Evolutionary conservation across 2,113 vertebrate species (phyloP).

Genomic region (Tursiops truncatus): DNA sequence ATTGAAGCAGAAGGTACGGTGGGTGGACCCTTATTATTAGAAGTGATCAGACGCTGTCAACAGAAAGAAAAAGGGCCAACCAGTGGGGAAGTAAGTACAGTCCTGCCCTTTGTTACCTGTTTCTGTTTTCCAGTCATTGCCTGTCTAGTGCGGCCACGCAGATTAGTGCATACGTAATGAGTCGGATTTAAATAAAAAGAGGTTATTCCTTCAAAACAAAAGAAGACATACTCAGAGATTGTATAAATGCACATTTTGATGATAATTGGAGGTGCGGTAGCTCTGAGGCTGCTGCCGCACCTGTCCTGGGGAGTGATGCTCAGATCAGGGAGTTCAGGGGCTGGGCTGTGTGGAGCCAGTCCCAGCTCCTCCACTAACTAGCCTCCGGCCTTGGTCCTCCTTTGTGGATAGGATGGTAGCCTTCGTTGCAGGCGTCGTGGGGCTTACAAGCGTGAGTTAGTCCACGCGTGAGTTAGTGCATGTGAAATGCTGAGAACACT

Average conservation of each 20-base stretch:
- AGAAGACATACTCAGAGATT: not conserved
- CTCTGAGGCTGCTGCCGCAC: not conserved
- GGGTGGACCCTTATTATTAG: slow-evolving; percentile 89
- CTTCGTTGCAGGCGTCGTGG: accelerated
- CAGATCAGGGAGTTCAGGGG: not conserved
- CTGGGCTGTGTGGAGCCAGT: not conserved
- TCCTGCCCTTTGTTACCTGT: not conserved
- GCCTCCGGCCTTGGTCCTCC: too few relatives aligned
- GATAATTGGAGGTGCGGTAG: not conserved
- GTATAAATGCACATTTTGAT: not conserved
- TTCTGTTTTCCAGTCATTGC: not conserved
- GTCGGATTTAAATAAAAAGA: not conserved
- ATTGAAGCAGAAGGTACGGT: slow-evolving; percentile 85
- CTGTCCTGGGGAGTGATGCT: not conserved
- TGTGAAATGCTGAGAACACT: not conserved
- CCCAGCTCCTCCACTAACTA: accelerated
- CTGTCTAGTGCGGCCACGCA: accelerated
- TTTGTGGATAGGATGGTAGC: not conserved
- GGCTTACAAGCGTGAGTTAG: accelerated
- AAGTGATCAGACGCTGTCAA: slow-evolving; percentile 89
- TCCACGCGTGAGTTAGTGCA: accelerated
- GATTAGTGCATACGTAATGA: accelerated
- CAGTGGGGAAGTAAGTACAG: slow-evolving; percentile 82
- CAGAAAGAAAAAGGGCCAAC: slow-evolving; percentile 77
- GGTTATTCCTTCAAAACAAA: not conserved